Conservation (phyloP, 2,888 invertebrate genomes). For the Dusona sp. region DNA sequence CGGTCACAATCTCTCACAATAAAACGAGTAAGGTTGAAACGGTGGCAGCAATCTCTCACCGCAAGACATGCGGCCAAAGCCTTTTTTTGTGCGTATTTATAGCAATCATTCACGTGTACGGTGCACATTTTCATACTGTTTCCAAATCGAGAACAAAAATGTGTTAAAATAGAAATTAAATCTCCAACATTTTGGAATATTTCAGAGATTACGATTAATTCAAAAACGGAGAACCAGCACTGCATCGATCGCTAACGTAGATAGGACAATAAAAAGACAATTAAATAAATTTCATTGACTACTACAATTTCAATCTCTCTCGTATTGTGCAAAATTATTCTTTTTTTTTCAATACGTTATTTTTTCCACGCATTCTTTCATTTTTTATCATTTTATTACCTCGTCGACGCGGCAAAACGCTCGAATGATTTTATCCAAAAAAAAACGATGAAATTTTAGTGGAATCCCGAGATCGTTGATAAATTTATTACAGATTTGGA, state of each 20-base stretch:
- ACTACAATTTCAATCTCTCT: not conserved
- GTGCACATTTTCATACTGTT: not conserved
- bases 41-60: constrained; percentile 56
- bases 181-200: not conserved
- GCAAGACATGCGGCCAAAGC: constrained; percentile 28
- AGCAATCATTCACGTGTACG: not conserved
- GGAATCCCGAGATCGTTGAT: not conserved
- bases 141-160: not conserved
- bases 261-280: not conserved
- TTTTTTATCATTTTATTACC: not conserved
- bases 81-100: constrained; percentile 17
- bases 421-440: not conserved
- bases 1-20: constrained; percentile 58
- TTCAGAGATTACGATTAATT: not conserved
- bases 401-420: not conserved
- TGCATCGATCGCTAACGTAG: no score
- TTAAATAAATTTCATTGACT: not conserved
- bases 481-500: not conserved
- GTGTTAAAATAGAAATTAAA: not conserved
- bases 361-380: not conserved
- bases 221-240: no score
- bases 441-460: not conserved
- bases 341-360: not conserved
- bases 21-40: constrained; percentile 59
- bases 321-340: not conserved